These are phyloP conservation scores for Lycaena phlaeas DNA, from an alignment of 2,888 invertebrate species.

Conservation along the genomic window DNA sequence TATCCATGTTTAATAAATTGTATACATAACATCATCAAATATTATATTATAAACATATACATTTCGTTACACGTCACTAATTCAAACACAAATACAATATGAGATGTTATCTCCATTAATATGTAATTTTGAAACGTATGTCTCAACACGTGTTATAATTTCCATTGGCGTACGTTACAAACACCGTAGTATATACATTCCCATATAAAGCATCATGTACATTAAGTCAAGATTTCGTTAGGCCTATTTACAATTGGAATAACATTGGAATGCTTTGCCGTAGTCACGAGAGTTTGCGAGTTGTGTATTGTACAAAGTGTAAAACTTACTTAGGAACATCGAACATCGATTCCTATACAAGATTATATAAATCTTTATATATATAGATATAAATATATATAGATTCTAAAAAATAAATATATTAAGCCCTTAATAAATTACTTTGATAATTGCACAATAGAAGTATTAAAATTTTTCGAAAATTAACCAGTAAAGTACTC, in stretches of 20 bases:
- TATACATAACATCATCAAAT: constrained; percentile 74
- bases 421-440: constrained; percentile 67
- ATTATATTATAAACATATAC: constrained; percentile 74
- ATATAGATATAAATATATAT: too few relatives aligned
- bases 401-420: constrained; percentile 66
- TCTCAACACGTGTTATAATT: constrained; percentile 48
- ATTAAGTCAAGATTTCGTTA: constrained; percentile 59
- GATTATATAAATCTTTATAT: constrained; percentile 25
- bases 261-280: constrained; percentile 67
- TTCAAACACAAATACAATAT: constrained; percentile 72
- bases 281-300: constrained; percentile 48
- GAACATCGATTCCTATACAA: constrained; percentile 62
- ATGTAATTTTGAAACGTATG: constrained; percentile 52
- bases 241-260: constrained; percentile 72
- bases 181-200: constrained; percentile 61
- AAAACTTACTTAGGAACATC: constrained; percentile 61
- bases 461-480: constrained; percentile 55
- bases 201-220: constrained; percentile 59
- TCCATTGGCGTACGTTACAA: constrained; percentile 47
- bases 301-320: constrained; percentile 51
- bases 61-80: constrained; percentile 71
- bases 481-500: constrained; percentile 41
- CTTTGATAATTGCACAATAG: constrained; percentile 63
- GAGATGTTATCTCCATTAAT: constrained; percentile 69
- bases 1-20: constrained; percentile 74